Base-by-base conservation (phyloP, 2,888 invertebrate species). In the Drosophila algonquin region DNA sequence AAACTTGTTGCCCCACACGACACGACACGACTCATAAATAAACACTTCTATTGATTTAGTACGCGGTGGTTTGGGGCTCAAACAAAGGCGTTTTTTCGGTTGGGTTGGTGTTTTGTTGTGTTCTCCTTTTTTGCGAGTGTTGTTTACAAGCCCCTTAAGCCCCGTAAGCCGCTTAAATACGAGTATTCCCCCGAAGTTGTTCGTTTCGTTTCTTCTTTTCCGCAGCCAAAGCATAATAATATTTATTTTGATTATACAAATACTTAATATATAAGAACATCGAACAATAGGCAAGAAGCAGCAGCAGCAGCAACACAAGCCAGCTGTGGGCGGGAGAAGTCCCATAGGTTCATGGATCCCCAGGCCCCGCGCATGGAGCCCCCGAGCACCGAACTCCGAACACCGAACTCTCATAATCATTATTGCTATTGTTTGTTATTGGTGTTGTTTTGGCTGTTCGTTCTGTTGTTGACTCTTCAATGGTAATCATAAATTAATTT, bases 1-100 rank as follows among this genome's bases (percentile, higher is more conserved):
- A 87, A 82, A 85, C 88, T 87, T 82, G 81, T 68, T 72, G 73
- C 65, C 61, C 24, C 58, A 59, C 59, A 40, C 40, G 50, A 69
- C 67, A 51, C 45, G 67, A 67, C 67, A 56, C 45, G 56, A 69
- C 67, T 63, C 63, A 81, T 72, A 87, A 81, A 87, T 85, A 87
- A 85, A 76, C 68, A 72, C 76, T 71, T 84, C 71, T 79, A 67
- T 73, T 64, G 74, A 72, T 73, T 70, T 70, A 70, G 63, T 64
- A 78, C 61, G 58, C 16, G 47, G 48, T 27, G 56, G 63, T 45
- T 30, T 54, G 7, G 40, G 40, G 54, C 53, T 55, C 47, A 53
- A 71, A 77, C 87, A 77, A 75, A 71, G 50, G 64, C 64, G 46
- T 60, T 63, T 60, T 24, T 21, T 21, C 21, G 18, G 18, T 18